Base-by-base conservation (phyloP, 2,797 vertebrate species). In the Sternotherus odoratus region DNA sequence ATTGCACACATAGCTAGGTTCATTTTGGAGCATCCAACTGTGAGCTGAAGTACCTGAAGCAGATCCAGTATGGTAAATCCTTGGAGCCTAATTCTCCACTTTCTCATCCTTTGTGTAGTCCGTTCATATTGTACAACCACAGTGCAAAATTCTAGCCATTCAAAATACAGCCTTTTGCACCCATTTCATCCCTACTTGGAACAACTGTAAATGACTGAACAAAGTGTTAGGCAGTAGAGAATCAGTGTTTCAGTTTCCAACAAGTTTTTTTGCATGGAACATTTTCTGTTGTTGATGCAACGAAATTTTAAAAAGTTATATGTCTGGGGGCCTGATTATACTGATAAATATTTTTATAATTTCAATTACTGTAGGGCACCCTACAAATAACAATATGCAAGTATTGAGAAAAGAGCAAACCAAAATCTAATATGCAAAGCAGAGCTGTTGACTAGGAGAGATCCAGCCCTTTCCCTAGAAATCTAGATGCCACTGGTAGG, bases 31-130 rank as follows among this genome's bases (percentile, higher is more conserved):
- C 93, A 95, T 87, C 96, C 96, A 96, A 94, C 94, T 97, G 96
- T 96, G 96, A 96, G 95, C 95, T 95, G 95, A 96, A 95, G 95
- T 95, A 96, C 95, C 94, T 95, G 93, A 96, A 96, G 95, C 96
- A 95, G 92, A 97, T 96, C 92, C 87, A 94, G 92, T 83, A 92
- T 46, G 94, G 95, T 94, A 96, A 96, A 97, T 94, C 96, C 94
- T 96, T 92, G 96, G 95, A 94, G 87, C 78, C 89, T 94, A 94
- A 81, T 96, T 94, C 96, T 96, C 91, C 13, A 8, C 75, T 77
- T 86, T 88, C 85, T 96, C 93, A 95, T 90, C 95, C 96, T 94
- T 96, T 93, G 89, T 90, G 93, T 92, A 96, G 90, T 90, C 92
- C 92, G 82, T 95, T 96, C 96, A 93, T 94, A 94, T 87, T 85